Evolutionary conservation across 1,140 invertebrate genomes (phyloP), one percentile per base, ranked within the genome.

Genomic region (Sweltsa coloradensis): DNA sequence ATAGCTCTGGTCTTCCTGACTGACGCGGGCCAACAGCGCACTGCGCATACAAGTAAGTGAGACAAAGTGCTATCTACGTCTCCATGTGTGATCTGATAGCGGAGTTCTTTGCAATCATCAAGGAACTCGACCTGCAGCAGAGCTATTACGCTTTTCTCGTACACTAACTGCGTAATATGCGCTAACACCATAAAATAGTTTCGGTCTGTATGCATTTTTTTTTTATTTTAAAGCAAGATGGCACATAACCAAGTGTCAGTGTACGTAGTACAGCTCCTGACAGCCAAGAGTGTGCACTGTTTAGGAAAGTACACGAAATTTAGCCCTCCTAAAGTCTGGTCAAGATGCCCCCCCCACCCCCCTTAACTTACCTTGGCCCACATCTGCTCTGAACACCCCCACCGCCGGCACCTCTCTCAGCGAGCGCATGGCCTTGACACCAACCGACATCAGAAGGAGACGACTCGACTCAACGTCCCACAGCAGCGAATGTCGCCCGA

Each of bases 401-500:
- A 75, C 61, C 5, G 83, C 72, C 39, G 89, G 86, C 43, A 93
- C 58, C 72, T 94, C 83, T 52, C 76, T 59, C 21, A 75, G 64
- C 52, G 68, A 62, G 54, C 71, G 58, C 16, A 72, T 60, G 55
- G 64, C 61, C 61, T 68, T 74, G 58, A 67, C 69, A 37, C 72
- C 71, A 43, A 79, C 75, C 61, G 77, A 81, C 51, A 72, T 72
- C 24, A 81, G 57, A 34, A 78, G 55, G 22, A 60, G 55, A 34
- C 65, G 51, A 7, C 54, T 44, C 40, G 56, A 13, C 5, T 24
- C 44, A 6, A 64, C 50, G 53, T 66, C 74, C 58, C 87, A 73
- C 14, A 93, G 65, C 27, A 94, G 68, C 66, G 86, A 88, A 51
- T 86, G 78, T 53, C 90, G 72, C 21, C 92, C 92, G 63, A 91